Conservation (phyloP, 2,113 vertebrate species). For the Hemichromis elongatus region DNA sequence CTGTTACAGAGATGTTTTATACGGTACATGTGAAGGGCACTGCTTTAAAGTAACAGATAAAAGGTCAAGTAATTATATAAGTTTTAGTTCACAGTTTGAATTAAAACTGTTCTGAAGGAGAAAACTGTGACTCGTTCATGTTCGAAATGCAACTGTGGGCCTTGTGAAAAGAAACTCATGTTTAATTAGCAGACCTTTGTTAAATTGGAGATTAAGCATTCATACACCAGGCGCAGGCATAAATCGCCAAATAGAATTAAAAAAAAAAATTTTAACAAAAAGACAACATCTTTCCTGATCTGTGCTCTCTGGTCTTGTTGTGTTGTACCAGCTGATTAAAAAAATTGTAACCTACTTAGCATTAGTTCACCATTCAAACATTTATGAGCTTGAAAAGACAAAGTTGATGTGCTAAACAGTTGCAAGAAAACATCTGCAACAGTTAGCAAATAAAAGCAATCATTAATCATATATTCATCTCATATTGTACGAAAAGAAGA, state of each 20-base stretch:
- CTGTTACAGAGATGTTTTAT: not conserved
- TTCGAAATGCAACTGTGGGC: not conserved
- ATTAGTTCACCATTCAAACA: not conserved
- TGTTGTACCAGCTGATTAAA: not conserved
- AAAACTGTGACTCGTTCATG: not conserved
- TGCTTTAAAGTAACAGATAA: constrained; percentile 21
- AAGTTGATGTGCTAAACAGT: not conserved
- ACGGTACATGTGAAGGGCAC: not conserved
- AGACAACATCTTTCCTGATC: not conserved
- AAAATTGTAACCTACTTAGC: not conserved
- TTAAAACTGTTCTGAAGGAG: not conserved
- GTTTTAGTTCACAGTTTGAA: not conserved
- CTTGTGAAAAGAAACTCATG: not conserved
- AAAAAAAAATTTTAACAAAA: not conserved
- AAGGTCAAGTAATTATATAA: constrained; percentile 29
- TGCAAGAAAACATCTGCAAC: not conserved
- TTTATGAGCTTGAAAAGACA: not conserved
- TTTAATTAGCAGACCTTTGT: not conserved
- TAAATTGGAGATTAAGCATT: not conserved
- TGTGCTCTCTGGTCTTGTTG: not conserved
- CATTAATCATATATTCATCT: not conserved
- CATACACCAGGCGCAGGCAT: not conserved
- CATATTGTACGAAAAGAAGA: not conserved
- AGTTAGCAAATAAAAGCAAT: not conserved
- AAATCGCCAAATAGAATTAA: not conserved